Base-by-base conservation (phyloP, 2,888 invertebrate species). In the Neria commutata region DNA sequence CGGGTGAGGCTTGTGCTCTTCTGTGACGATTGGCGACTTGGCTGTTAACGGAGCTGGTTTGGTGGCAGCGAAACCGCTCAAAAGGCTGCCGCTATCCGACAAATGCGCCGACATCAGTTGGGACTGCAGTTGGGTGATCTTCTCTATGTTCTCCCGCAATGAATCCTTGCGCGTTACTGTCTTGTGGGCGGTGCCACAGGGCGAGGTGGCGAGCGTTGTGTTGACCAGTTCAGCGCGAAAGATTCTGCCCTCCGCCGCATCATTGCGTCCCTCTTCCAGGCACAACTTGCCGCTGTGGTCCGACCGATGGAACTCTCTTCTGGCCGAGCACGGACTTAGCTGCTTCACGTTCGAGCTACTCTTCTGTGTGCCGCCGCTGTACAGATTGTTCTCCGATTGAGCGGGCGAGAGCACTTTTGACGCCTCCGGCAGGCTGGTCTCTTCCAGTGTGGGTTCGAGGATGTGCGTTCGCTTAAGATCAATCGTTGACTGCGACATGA, bases 21-120 rank as follows among this genome's bases (percentile, higher is more conserved):
- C 29, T 29, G 29, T 8, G 8, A n/a, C n/a, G n/a, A n/a, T n/a
- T n/a, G n/a, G n/a, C n/a, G 57, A 8, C 49, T 26, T 21, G 58
- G 46, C 26, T 33, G 49, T 57, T 57, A 17, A 42, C 25, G 50
- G 63, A 40, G 55, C 67, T 66, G 4, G 37, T 45, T 54, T 58
- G 47, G 40, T 60, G 56, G 45, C 47, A 17, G 14, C 34, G 37
- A 56, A 72, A 59, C 60, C 55, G 21, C 71, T 59, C 8, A 70
- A 64, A 2, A 76, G 58, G 0, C 71, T 69, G 19, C 72, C 63
- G 33, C 61, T 63, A 3, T 80, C 80, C 3, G 74, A 69, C 40
- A 79, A 63, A 61, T 81, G 82, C 14, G 81, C 76, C 17, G 82
- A 81, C 82, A 82, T 81, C 26, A 81, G 64, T 57, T 82, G 75